phyloP scores from a whole-genome alignment of 2,113 vertebrate genomes.

The Alectura lathami region DNA sequence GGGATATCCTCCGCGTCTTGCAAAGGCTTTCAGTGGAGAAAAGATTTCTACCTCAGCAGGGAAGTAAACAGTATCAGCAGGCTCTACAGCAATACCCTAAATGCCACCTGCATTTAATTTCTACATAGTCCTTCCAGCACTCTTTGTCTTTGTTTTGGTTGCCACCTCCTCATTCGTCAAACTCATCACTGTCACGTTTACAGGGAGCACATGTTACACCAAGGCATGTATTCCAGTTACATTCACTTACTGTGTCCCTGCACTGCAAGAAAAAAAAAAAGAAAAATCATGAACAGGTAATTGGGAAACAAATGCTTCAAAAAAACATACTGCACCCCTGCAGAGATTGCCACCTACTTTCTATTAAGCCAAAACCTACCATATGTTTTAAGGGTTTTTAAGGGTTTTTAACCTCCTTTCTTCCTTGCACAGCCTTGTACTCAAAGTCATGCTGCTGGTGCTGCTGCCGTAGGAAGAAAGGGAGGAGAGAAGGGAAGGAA shows the following conservation, averaged over 20 bases:
- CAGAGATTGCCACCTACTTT: conserved; percentile 12
- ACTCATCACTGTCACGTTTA: conserved; percentile 31
- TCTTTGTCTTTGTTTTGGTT: conserved; percentile 36
- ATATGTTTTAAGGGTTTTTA: conserved; percentile 18
- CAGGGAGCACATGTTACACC: not conserved
- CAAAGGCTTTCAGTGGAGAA: conserved; percentile 46
- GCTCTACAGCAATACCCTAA: conserved; percentile 25
- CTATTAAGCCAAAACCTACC: conserved; percentile 38
- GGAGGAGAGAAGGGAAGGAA: not conserved
- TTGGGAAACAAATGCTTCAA: conserved; percentile 44
- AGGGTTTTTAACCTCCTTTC: conserved; percentile 59
- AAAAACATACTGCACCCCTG: conserved; percentile 7
- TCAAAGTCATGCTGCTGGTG: not conserved
- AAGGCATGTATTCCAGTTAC: not conserved
- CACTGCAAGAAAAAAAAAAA: too few relatives aligned
- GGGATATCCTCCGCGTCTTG: not conserved
- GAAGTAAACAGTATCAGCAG: conserved; percentile 54
- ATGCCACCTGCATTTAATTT: conserved; percentile 45
- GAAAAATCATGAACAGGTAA: conserved; percentile 33
- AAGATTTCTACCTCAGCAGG: conserved; percentile 62
- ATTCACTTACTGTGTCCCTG: not conserved
- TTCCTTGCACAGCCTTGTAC: not conserved
- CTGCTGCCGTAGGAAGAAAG: not conserved
- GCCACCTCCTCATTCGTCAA: conserved; percentile 32
- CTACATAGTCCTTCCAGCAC: not conserved